Conservation (phyloP, 2,797 vertebrate genomes). For the Gymnopithys bicolor region DNA sequence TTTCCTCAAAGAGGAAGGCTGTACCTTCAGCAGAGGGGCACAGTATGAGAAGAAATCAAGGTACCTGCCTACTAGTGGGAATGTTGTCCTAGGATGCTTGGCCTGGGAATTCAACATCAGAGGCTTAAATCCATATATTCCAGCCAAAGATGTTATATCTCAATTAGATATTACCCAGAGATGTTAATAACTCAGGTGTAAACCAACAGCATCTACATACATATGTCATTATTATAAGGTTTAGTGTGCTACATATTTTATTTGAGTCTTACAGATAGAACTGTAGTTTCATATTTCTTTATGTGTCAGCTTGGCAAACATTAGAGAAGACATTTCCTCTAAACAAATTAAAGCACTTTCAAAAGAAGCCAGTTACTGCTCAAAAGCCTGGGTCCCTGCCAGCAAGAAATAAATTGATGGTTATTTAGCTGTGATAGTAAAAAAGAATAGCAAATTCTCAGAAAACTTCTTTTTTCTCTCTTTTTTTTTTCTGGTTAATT, state of each 20-base stretch:
- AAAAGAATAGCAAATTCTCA: not conserved
- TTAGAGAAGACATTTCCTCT: conserved; percentile 12
- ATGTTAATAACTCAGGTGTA: not conserved
- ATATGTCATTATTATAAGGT: not conserved
- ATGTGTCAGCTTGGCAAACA: not conserved
- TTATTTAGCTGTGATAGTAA: not conserved
- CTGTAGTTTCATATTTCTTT: not conserved
- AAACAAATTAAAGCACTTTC: conserved; percentile 37
- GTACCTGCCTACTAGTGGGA: not conserved
- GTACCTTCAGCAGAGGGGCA: not conserved
- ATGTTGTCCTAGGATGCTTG: not conserved
- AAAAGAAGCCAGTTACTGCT: conserved; percentile 32
- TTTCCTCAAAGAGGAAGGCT: not conserved
- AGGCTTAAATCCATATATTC: not conserved
- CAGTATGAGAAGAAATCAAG: fast-evolving
- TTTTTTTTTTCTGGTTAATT: not conserved
- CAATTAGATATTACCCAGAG: not conserved
- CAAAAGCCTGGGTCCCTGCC: conserved; percentile 1
- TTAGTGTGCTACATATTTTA: not conserved
- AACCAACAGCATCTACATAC: not conserved
- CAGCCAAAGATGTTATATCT: not conserved
- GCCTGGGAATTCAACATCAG: not conserved
- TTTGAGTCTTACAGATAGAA: not conserved
- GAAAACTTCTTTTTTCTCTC: not conserved
- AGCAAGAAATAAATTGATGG: conserved; percentile 6